These are phyloP conservation scores for Melanotaenia maccullochi DNA, from an alignment of 2,797 vertebrate species.

Conservation along the genomic window DNA sequence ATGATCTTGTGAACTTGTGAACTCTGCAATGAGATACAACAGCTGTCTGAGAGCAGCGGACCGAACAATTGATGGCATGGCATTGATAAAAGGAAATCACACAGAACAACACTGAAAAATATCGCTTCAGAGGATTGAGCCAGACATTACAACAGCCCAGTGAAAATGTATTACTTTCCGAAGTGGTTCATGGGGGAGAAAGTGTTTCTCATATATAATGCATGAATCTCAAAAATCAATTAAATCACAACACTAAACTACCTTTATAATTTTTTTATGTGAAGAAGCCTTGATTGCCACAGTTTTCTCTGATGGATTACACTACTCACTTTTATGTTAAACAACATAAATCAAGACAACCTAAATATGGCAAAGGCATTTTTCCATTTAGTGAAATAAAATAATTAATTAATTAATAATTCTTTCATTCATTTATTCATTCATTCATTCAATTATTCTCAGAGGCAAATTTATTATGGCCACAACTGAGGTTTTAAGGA, in stretches of 20 bases:
- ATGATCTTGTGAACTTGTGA: conserved; percentile 68
- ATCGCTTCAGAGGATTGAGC: conserved; percentile 23
- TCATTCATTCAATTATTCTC: no score
- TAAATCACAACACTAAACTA: background rate
- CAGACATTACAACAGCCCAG: background rate
- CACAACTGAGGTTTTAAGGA: no score
- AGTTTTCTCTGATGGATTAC: no score
- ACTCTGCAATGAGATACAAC: conserved; percentile 47
- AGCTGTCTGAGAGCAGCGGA: conserved; percentile 20
- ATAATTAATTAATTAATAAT: no score
- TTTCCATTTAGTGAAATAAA: no score
- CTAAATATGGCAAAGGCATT: no score
- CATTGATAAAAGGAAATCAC: conserved; percentile 34
- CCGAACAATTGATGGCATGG: conserved; percentile 9
- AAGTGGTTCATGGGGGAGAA: background rate
- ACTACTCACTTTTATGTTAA: no score
- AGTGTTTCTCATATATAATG: background rate
- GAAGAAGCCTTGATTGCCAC: background rate
- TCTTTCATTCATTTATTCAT: no score
- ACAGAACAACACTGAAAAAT: conserved; percentile 4
- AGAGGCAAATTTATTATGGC: no score
- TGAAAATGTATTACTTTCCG: background rate
- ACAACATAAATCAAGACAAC: no score
- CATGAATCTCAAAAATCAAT: background rate
- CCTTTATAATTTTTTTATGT: background rate